Conservation (phyloP, 2,888 invertebrate genomes). For the Limnephilus rhombicus region DNA sequence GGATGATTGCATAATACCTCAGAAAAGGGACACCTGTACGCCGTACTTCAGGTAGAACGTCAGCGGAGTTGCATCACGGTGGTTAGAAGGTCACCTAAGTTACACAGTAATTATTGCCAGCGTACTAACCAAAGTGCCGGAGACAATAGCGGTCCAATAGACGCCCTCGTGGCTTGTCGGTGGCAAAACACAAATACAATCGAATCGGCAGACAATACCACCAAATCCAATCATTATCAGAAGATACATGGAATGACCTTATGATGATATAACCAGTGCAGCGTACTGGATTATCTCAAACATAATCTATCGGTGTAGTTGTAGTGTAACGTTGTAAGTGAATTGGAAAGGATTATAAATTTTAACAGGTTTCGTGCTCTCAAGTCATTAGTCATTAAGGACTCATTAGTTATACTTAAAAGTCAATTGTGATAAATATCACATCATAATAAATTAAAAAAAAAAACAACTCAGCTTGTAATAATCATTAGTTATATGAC, state of each 20-base stretch:
- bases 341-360: neutral
- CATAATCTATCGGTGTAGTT: neutral
- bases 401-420: neutral
- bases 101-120: conserved; percentile 52
- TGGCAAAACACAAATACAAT: conserved; percentile 55
- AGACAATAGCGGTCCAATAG: conserved; percentile 56
- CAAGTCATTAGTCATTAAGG: neutral
- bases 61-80: conserved; percentile 34
- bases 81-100: conserved; percentile 52
- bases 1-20: conserved; percentile 28
- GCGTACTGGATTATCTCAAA: neutral
- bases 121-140: conserved; percentile 48
- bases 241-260: neutral
- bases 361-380: neutral
- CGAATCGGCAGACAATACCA: conserved; percentile 59
- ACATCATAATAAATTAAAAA: no score
- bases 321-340: neutral
- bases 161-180: conserved; percentile 43
- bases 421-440: neutral
- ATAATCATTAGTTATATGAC: no score
- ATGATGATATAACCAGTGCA: neutral
- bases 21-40: conserved; percentile 61
- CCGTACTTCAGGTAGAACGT: conserved; percentile 43
- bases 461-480: no score
- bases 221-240: conserved; percentile 29